These are phyloP conservation scores for Fundulus diaphanus DNA, from an alignment of 2,797 vertebrate genomes.

Conservation along the genomic window DNA sequence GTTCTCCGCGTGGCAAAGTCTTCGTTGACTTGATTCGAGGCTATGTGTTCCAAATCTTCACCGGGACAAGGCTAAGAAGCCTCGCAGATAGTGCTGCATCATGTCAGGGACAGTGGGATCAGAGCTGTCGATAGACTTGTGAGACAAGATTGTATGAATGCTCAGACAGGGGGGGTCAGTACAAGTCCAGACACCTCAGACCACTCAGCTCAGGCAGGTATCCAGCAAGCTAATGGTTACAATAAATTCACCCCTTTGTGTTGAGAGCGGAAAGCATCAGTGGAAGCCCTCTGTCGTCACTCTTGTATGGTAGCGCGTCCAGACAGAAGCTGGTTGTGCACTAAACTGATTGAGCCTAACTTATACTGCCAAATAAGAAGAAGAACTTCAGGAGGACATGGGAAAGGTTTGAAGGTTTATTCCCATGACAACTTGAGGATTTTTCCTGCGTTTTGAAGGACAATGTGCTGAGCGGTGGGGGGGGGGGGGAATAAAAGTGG, in stretches of 20 bases:
- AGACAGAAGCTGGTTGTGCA: background rate
- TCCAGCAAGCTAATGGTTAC: background rate
- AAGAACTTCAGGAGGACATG: conserved; percentile 1
- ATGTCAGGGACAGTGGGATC: background rate
- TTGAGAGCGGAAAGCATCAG: background rate
- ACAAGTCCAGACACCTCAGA: background rate
- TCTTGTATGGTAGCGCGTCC: background rate
- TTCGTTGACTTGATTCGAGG: background rate
- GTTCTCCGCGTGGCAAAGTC: background rate
- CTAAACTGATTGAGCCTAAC: background rate
- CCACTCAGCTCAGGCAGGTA: background rate
- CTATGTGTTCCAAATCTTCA: background rate
- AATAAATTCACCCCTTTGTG: background rate
- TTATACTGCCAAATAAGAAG: background rate
- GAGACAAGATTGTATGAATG: background rate
- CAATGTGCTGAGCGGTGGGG: background rate
- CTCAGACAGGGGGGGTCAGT: background rate
- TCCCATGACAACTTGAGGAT: background rate
- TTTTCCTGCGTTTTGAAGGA: no score
- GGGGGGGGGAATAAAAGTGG: no score
- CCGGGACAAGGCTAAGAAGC: no score
- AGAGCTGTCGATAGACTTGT: background rate
- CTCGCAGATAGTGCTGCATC: background rate
- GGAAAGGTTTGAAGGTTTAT: background rate
- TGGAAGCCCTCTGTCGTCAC: background rate